Conservation (phyloP, 2,797 vertebrate genomes). For the Microtus californicus region DNA sequence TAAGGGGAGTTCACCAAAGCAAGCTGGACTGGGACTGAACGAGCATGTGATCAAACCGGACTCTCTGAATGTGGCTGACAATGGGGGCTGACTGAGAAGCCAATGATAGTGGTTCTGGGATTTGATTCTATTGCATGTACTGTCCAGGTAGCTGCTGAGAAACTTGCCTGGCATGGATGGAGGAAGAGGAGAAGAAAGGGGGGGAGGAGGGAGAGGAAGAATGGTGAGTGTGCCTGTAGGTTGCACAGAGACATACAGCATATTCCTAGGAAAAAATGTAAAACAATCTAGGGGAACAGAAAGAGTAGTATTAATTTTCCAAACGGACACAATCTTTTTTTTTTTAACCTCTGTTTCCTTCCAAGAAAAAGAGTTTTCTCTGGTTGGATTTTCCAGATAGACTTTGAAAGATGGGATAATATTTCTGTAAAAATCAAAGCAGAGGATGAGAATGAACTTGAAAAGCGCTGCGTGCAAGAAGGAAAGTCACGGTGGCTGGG, state of each 20-base stretch:
- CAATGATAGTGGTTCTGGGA: no score
- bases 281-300: background rate
- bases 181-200: background rate
- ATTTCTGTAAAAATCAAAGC: slow-evolving; percentile 45
- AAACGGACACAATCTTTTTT: background rate
- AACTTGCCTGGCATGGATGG: background rate
- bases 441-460: background rate
- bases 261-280: background rate
- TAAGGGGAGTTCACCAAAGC: no score
- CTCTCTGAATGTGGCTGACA: no score
- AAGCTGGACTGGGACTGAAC: no score
- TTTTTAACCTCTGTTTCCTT: slow-evolving; percentile 36
- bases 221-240: no score
- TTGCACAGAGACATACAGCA: background rate
- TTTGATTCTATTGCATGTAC: no score
- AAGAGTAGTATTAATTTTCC: background rate
- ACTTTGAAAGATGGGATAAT: background rate
- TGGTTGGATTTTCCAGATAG: background rate
- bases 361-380: background rate
- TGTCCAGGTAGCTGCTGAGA: background rate
- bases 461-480: background rate
- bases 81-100: no score
- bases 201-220: background rate
- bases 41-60: no score
- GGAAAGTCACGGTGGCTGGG: background rate